phyloP scores from a whole-genome alignment of 2,888 invertebrate genomes.

The Cataglyphis cursor region DNA sequence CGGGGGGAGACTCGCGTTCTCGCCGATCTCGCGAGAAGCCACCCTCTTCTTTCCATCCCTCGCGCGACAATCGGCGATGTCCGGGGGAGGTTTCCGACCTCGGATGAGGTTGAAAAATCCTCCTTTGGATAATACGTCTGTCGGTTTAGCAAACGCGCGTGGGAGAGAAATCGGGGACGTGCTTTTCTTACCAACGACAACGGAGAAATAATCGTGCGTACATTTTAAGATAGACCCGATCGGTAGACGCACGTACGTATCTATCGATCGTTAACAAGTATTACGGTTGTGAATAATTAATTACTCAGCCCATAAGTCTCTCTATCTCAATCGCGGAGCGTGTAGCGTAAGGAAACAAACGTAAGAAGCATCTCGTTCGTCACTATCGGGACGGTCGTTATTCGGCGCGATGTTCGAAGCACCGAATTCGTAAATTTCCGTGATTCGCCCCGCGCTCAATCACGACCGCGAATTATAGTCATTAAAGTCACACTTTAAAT shows the following conservation, averaged over 20 bases:
- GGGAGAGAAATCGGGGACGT: neutral
- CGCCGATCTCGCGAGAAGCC: neutral
- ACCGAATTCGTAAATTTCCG: conserved; percentile 17
- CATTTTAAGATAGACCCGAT: conserved; percentile 44
- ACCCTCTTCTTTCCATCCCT: neutral
- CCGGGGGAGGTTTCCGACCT: neutral
- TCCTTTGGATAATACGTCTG: neutral
- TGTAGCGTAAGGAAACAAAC: conserved; percentile 50
- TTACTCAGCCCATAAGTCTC: conserved; percentile 58
- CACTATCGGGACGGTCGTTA: conserved; percentile 31
- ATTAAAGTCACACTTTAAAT: conserved; percentile 53
- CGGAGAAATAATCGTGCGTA: conserved; percentile 50
- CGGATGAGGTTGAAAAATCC: neutral
- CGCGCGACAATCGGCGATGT: conserved; percentile 10
- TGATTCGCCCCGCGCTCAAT: conserved; percentile 14
- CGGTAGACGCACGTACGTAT: conserved; percentile 68
- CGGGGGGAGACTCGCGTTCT: neutral
- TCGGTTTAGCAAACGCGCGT: neutral
- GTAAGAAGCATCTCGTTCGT: conserved; percentile 34
- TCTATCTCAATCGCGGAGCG: conserved; percentile 35
- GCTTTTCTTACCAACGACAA: conserved; percentile 61
- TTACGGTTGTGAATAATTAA: conserved; percentile 84
- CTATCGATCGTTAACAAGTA: conserved; percentile 81
- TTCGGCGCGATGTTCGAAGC: neutral
- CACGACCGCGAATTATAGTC: conserved; percentile 41